Base-by-base conservation (phyloP, 2,888 invertebrate species). In the Meiosimyza decipiens region DNA sequence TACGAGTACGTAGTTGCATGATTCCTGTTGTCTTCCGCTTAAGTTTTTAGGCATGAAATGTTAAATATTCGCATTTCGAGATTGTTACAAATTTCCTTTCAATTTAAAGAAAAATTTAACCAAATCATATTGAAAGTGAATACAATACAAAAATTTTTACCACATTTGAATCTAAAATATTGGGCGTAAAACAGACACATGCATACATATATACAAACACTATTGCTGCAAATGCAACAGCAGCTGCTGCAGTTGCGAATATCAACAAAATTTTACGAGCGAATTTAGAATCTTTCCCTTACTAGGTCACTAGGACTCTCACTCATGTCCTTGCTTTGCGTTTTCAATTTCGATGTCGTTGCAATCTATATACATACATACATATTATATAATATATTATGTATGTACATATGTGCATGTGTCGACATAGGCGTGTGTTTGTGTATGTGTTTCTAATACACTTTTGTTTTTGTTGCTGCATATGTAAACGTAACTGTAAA, bases 301-400 rank as follows among this genome's bases (percentile, higher is more conserved):
- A 85, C 82, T 85, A 82, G 85, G 85, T 85, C 85, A 85, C 84
- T 85, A 81, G 85, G 83, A 83, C 84, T 83, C 83, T 82, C 79
- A 83, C 82, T 82, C 80, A 83, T 85, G 85, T 85, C 84, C 84
- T 84, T 84, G 83, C 84, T 80, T 79, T 83, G 78, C 79, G 78
- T 79, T 79, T 79, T 79, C 76, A 79, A 77, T 79, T 77, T 79
- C 77, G 79, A 77, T 80, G 78, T 78, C 79, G 77, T 68, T 76
- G 76, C 73, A 72, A 63, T 69, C 62, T 63, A 72, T 71, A 60
- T 57, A 71, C 51, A 22, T 22, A 22, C 22, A 22, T 22, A 22
- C 22, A 60, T 60, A 59, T 54, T 64, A 63, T 59, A 63, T 40
- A 50, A 11, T 55, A 33, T 49, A n/a, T 51, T 60, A 18, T 59